Percentiles rank a stretch among this genome's conserved stretches.
Evolutionary conservation across 2,113 vertebrate genomes (phyloP).

Genomic region (Vicugna pacos): DNA sequence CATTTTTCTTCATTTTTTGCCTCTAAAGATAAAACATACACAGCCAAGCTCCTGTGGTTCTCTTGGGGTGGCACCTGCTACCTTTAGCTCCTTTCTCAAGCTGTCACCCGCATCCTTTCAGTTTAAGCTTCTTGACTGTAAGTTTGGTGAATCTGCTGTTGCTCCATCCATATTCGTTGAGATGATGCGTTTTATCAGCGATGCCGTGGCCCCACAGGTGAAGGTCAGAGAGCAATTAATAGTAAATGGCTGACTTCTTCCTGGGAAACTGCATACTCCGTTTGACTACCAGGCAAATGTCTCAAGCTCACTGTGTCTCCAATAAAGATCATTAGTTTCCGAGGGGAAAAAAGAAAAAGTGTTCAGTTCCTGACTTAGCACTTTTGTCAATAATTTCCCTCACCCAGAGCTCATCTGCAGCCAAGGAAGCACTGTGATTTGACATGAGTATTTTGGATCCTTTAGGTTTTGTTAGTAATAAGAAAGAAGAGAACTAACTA

Average conservation of each 20-base stretch:
- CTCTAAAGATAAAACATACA: not conserved
- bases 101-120: not conserved
- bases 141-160: not conserved
- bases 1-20: not conserved
- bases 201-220: not conserved
- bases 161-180: not conserved
- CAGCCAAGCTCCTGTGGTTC: accelerated
- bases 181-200: not conserved
- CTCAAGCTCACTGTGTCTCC: not conserved
- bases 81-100: not conserved
- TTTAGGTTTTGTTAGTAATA: not conserved
- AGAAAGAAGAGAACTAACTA: not conserved
- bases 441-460: accelerated
- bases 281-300: not conserved
- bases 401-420: not conserved
- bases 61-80: accelerated
- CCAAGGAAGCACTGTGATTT: not conserved
- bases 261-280: not conserved
- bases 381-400: not conserved
- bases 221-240: not conserved
- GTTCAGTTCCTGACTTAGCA: not conserved
- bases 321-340: not conserved
- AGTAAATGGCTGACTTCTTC: not conserved
- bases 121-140: not conserved
- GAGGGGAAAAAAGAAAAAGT: not conserved